These are phyloP conservation scores for Tachina grossa DNA, from an alignment of 2,888 invertebrate species.

Conservation along the genomic window DNA sequence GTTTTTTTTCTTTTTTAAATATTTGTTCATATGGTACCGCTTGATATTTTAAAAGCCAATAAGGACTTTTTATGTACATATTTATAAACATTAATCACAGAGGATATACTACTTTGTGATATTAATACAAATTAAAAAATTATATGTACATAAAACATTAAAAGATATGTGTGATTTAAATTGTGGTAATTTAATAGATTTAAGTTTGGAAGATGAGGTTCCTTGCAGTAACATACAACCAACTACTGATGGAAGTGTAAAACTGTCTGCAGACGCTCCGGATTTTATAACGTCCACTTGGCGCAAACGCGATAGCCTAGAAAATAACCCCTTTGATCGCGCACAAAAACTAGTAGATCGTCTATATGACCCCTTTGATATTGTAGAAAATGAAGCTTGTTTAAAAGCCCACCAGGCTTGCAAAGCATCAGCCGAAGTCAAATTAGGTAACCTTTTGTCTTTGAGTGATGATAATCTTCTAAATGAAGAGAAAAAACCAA, in stretches of 20 bases:
- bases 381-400: constrained; percentile 74
- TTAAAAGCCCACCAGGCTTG: constrained; percentile 59
- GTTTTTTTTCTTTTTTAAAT: constrained; percentile 6
- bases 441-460: constrained; percentile 70
- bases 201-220: constrained; percentile 72
- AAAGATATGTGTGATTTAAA: constrained; percentile 66
- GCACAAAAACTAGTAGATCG: constrained; percentile 73
- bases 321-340: constrained; percentile 76
- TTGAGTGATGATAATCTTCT: constrained; percentile 70
- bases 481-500: constrained; percentile 13
- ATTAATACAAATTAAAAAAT: neutral
- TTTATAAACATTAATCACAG: too few species aligned
- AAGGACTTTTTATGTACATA: too few species aligned
- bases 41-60: constrained; percentile 7
- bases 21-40: constrained; percentile 11
- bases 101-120: too few species aligned
- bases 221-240: neutral
- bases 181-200: constrained; percentile 73
- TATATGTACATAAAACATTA: neutral
- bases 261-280: constrained; percentile 28
- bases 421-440: constrained; percentile 64
- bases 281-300: constrained; percentile 50
- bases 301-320: constrained; percentile 72
- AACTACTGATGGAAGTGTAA: constrained; percentile 13
- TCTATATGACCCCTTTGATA: constrained; percentile 76